Percentiles rank a stretch among this genome's conserved stretches.
Evolutionary conservation across 2,888 invertebrate species (phyloP).

Genomic region (Danaus chrysippus): DNA sequence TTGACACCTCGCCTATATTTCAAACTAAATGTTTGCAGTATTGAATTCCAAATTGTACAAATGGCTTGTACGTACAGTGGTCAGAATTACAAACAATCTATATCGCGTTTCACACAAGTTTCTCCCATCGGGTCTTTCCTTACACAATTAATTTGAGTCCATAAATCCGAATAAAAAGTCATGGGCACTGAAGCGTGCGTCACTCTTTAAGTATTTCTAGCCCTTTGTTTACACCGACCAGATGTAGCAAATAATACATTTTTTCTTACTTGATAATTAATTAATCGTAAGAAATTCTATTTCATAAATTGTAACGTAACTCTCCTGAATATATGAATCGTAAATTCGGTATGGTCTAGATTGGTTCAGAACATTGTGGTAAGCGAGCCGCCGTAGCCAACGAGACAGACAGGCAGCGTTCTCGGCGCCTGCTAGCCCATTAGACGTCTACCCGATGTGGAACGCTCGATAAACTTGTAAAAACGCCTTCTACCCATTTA

Average conservation of each 20-base stretch:
- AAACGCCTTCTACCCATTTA: slow-evolving; percentile 77
- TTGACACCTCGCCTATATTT: no score
- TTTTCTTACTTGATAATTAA: slow-evolving; percentile 52
- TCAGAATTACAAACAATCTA: slow-evolving; percentile 50
- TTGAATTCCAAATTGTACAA: no score
- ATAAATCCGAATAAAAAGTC: slow-evolving; percentile 77
- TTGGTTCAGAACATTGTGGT: slow-evolving; percentile 40
- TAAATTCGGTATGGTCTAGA: slow-evolving; percentile 50
- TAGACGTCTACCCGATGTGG: slow-evolving; percentile 73
- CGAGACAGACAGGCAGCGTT: slow-evolving; percentile 73
- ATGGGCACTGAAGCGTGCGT: slow-evolving; percentile 65
- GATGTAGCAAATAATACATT: slow-evolving; percentile 41
- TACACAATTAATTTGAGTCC: slow-evolving; percentile 78
- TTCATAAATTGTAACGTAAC: slow-evolving; percentile 14
- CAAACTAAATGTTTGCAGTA: no score
- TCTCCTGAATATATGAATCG: slow-evolving; percentile 46
- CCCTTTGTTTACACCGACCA: slow-evolving; percentile 60
- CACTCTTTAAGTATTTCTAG: slow-evolving; percentile 58
- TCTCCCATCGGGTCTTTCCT: slow-evolving; percentile 65
- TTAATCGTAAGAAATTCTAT: slow-evolving; percentile 27
- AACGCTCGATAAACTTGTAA: slow-evolving; percentile 79
- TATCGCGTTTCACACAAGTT: slow-evolving; percentile 75
- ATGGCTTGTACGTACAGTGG: neutral
- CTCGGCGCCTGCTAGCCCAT: slow-evolving; percentile 74
- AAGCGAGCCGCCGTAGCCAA: slow-evolving; percentile 45